Percentiles rank a stretch among this genome's conserved stretches.
These are phyloP conservation scores for Cephus rjabovi DNA, from an alignment of 2,888 invertebrate species.

Conservation along the genomic window DNA sequence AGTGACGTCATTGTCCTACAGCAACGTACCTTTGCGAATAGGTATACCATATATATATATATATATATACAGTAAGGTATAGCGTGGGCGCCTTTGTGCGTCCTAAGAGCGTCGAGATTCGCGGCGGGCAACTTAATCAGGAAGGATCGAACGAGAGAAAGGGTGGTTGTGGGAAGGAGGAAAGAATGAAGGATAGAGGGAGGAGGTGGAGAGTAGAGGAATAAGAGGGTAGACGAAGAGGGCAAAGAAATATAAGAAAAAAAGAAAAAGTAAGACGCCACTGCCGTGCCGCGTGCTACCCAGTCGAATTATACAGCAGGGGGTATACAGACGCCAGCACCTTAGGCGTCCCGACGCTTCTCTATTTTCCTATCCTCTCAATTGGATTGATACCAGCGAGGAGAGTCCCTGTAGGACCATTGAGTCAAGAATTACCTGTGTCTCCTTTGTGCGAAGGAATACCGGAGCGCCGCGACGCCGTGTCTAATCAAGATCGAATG, in stretches of 20 bases:
- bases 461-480: neutral
- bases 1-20: neutral
- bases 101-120: neutral
- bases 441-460: slow-evolving; percentile 35
- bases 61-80: neutral
- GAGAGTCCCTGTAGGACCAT: slow-evolving; percentile 10
- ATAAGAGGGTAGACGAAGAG: neutral
- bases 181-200: neutral
- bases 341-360: neutral
- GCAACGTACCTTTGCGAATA: neutral
- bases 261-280: neutral
- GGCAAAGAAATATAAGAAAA: neutral
- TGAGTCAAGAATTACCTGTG: slow-evolving; percentile 36
- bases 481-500: slow-evolving; percentile 32
- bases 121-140: neutral
- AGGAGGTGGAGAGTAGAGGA: neutral
- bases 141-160: neutral
- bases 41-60: neutral
- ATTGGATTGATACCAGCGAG: slow-evolving; percentile 34
- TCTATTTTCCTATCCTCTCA: neutral
- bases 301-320: neutral
- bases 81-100: neutral
- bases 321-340: neutral
- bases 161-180: neutral
- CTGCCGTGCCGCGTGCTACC: neutral